Base-by-base conservation (phyloP, 1,140 invertebrate species). In the Mactra quadrangularis region DNA sequence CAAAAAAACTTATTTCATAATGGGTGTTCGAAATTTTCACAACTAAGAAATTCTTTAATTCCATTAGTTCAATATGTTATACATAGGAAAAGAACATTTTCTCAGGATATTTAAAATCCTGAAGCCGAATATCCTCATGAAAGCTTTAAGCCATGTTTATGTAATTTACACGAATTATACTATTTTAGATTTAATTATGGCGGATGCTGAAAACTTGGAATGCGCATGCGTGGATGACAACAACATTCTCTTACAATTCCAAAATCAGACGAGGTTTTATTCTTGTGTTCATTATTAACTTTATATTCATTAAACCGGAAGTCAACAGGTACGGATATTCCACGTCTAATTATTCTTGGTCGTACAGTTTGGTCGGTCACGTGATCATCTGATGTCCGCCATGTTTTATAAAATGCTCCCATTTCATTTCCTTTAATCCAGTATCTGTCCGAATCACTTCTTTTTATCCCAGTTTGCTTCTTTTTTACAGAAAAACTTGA, bases 391-490 rank as follows among this genome's bases (percentile, higher is more conserved):
- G 74, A 76, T 19, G 59, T 76, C 38, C 62, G 74, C 74, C 74
- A 76, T 3, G 57, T 52, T 17, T 76, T 55, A 15, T 60, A 76
- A 47, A 62, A 76, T 15, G 74, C 55, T 29, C 38, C 31, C 74
- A 76, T 62, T 6, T 76, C 74, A 33, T 59, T 76, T 27, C 74
- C 74, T 33, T 64, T 76, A 27, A 76, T 76, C 74, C 74, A 76
- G 17, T 47, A 9, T 17, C 74, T 55, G 27, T 64, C 59, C 17
- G 50, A 9, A 6, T n/a, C 19, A 11, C 33, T 76, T 33, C 25
- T 57, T 27, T 29, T 50, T 1, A 47, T 41, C 27, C 62, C 55
- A 19, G 74, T 41, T 31, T 29, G 22, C 29, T 35, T 60, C 15
- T 55, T 64, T 25, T 76, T 76, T 31, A 31, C n/a, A 22, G 62